Base-by-base conservation (phyloP, 2,797 vertebrate genomes). In the Mionectes olivaceus region DNA sequence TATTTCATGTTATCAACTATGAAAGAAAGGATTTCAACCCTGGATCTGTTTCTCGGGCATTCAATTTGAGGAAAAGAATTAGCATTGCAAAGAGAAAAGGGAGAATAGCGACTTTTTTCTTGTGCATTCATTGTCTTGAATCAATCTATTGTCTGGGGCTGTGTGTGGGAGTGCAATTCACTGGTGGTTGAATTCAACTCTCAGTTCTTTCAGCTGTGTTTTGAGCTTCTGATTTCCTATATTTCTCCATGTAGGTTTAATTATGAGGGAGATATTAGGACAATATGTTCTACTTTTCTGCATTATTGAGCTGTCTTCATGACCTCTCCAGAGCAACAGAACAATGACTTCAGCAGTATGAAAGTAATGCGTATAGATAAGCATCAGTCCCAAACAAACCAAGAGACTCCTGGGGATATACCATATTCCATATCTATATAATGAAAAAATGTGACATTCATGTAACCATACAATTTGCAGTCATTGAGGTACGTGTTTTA, bases 41-140 rank as follows among this genome's bases (percentile, higher is more conserved):
- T 82, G 57, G 60, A 76, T 95, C 84, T 94, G 37, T 94, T 96
- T 94, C 96, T 84, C 87, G 69, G 92, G 76, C 95, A 91, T 96
- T 94, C 82, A 85, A 12, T 83, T 87, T 94, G 89, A 93, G 85
- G 87, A 92, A 65, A 86, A 94, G 79, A 97, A 98, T 98, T 98
- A 98, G 97, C 98, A 98, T 97, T 98, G 98, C 98, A 98, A 98
- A 98, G 98, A 97, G 85, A 93, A 89, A 96, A 52, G 96, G 98
- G 97, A 98, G 98, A 97, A 98, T 85, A 95, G 83, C 96, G 90
- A 98, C 97, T 97, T 97, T 96, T 97, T 97, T 97, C 96, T 98
- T 98, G 97, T 98, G 97, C 97, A 98, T 98, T 95, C 92, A 97
- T 97, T 97, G 97, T 97, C 96, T 97, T 97, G 95, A 98, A 98